Evolutionary conservation across 2,888 invertebrate species (phyloP), one percentile per base, ranked within the genome.

Genomic region (Platycheirus albimanus): DNA sequence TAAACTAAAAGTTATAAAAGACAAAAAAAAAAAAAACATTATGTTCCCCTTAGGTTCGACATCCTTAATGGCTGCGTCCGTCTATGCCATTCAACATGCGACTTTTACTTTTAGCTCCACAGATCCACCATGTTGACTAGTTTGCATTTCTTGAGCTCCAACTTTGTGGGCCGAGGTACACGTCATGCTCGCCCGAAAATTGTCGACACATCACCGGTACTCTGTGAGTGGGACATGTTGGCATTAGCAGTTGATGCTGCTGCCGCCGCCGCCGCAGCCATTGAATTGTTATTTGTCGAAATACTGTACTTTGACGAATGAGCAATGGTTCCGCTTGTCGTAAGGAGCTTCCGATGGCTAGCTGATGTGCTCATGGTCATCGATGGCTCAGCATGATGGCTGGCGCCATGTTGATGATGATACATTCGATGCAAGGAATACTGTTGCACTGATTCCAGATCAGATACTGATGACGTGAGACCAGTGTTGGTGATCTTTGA

Each of bases 171-270:
- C 76, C 90, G 87, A 70, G 89, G 89, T 83, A 90, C 88, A 86
- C 90, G 91, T 94, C 94, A 94, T 93, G 94, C 93, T 24, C 93
- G 91, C 71, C 93, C 93, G 87, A 93, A 90, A 91, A 94, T 93
- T 85, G 93, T 93, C 15, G 93, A 93, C 67, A 94, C 93, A 89
- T 94, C 94, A 24, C 93, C 93, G 6, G 93, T 93, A 20, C 93
- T 93, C 87, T 94, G 94, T 30, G 93, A 94, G 89, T 94, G 94
- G 28, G 93, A 92, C 87, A 93, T 91, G 67, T 88, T 90, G 41
- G 85, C 81, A 66, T 86, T 85, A 15, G 54, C 84, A 17, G 61
- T 45, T 8, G 61, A 19, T 54, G 49, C 45, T 61, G 77, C 47
- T 64, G 87, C 87, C 69, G 87, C 86, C 67, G 88, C 86, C 10